Base-by-base conservation (phyloP, 35 echinoderm and acorn worm species). In the Acanthaster planci region DNA sequence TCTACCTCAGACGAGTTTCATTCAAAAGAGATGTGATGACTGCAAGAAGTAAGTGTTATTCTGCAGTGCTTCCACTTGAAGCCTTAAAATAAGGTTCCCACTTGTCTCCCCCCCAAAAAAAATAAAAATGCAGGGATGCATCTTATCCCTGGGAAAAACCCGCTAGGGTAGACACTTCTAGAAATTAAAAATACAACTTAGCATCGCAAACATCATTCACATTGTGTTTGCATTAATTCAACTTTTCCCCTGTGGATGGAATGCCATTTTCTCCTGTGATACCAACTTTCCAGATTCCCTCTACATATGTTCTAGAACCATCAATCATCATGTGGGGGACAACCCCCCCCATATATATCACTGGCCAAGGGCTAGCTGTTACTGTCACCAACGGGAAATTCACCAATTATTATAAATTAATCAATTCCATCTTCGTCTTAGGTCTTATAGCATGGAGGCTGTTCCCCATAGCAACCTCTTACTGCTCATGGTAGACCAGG, bases 391-490 rank as follows among this genome's bases (percentile, higher is more conserved):
- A 55, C 10, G 52, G 10, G 10, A 14, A 21, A 21, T 55, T 55
- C 52, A 14, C 21, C 10, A 37, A 40, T 79, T 38, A 15, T 38
- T 38, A 44, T n/a, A 37, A 19, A 1, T 17, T 79, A 14, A n/a
- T n/a, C 36, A 10, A n/a, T 50, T 79, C 23, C n/a, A 12, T 39
- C 38, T 37, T 52, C 37, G n/a, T 47, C 34, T 31, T 30, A 86
- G 84, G n/a, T 55, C 38, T 38, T 86, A 78, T 68, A 76, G 84
- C 53, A 52, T 78, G 26, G 64, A 86, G 15, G 31, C 40, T 35
- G 84, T 86, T 44, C 84, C 84, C 36, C 68, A 78, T 39, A 77
- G 67, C 21, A 86, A 86, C 50, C 84, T 86, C 18, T 38, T 86
- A 34, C 67, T 86, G 21, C 9, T 86, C 12, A 77, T 86, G 16